Percentiles rank a stretch among this genome's conserved stretches.
phyloP scores from a whole-genome alignment of 2,113 vertebrate species.

The Erinaceus europaeus region DNA sequence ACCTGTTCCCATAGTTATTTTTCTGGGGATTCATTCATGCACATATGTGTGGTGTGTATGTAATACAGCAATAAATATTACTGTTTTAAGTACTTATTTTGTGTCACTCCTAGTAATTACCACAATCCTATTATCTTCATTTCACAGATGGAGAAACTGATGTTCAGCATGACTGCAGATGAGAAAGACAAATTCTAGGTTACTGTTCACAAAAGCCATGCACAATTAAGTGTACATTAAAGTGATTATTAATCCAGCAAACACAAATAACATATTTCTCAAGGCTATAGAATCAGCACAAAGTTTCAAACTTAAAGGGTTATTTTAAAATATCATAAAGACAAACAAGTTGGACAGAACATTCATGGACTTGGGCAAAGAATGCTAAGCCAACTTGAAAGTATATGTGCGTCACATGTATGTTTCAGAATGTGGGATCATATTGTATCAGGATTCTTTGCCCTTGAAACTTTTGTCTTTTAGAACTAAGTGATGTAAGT shows the following conservation, averaged over 20 bases:
- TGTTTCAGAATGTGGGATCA: neutral
- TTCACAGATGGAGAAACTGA: neutral
- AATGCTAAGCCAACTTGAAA: too few species aligned
- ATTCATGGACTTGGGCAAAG: too few species aligned
- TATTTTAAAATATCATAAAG: neutral
- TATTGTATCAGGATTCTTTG: neutral
- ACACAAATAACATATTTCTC: neutral
- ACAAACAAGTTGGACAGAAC: too few species aligned
- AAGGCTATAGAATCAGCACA: neutral
- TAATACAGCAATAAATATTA: too few species aligned
- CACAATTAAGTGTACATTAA: neutral
- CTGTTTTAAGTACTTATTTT: neutral
- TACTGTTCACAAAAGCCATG: neutral
- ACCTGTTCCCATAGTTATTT: too few species aligned
- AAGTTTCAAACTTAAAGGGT: neutral
- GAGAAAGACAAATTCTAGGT: neutral
- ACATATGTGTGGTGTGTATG: too few species aligned
- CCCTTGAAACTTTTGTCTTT: neutral
- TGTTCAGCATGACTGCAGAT: neutral
- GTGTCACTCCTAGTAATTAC: neutral
- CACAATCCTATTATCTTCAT: neutral
- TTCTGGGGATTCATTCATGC: too few species aligned
- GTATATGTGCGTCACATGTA: neutral
- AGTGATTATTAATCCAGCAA: neutral
- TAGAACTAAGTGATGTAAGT: neutral